Base-by-base conservation (phyloP, 1,140 invertebrate genomes). In the Steinernema feltiae region DNA sequence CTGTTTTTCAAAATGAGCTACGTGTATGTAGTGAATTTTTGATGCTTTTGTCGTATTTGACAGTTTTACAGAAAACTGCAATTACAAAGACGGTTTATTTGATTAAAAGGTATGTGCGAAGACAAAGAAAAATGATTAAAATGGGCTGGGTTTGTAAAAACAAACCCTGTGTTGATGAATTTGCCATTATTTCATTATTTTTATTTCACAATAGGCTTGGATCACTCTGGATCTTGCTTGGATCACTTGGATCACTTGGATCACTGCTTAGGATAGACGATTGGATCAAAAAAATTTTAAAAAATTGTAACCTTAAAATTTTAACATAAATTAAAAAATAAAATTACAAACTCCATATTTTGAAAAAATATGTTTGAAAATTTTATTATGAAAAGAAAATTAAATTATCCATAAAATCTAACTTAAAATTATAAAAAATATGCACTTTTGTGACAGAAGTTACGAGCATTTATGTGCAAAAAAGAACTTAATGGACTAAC, bases 311-410 rank as follows among this genome's bases (percentile, higher is more conserved):
- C 2, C 2, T 63, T n/a, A 12, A 63, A 63, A 63, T n/a, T n/a
- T 63, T 3, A 63, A 63, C 7, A 63, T 63, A 63, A 63, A 63
- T 63, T 27, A 41, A 63, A 63, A 63, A 63, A 63, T 27, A 63
- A 63, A 63, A 63, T 27, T 63, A 3, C 7, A 46, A n/a, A 46
- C 7, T 12, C 41, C 41, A 12, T 7, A n/a, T n/a, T 12, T 7
- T 63, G 53, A 7, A 15, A 63, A 63, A 41, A 41, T 7, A 18
- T 41, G 35, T 18, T 41, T 41, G 35, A 41, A 41, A 41, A 41
- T 41, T 41, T 41, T 41, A 7, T 41, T 7, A 41, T 41, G 7
- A 41, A 41, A 41, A 41, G 35, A n/a, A n/a, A n/a, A n/a, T n/a
- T n/a, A n/a, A n/a, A n/a, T n/a, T n/a, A n/a, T n/a, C n/a, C n/a